Conservation (phyloP, 2,113 vertebrate species). For the Anseranas semipalmata region DNA sequence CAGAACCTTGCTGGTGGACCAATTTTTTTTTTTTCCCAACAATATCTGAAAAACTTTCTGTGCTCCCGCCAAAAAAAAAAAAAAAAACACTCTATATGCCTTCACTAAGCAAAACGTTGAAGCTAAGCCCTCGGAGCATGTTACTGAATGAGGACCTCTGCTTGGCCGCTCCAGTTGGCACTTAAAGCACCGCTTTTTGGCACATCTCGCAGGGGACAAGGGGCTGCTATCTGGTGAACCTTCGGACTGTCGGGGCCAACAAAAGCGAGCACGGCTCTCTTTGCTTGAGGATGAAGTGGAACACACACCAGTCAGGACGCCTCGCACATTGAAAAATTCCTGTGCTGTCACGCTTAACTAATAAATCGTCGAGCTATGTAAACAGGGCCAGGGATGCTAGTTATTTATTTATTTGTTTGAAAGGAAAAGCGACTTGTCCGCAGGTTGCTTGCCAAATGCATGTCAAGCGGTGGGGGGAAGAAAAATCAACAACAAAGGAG, state of each 20-base stretch:
- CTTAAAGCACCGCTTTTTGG: not conserved
- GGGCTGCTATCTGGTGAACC: not conserved
- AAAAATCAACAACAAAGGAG: conserved; percentile 22
- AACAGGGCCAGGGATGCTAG: conserved; percentile 9
- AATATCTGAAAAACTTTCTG: not conserved
- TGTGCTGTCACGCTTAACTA: conserved; percentile 43
- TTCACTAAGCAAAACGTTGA: not conserved
- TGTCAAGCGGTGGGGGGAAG: not conserved
- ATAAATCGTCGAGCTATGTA: not conserved
- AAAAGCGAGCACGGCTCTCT: not conserved
- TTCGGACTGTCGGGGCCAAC: not conserved
- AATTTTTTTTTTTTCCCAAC: not conserved
- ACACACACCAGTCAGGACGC: not conserved
- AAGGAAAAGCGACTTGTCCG: not conserved
- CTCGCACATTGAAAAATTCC: conserved; percentile 49
- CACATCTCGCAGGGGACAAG: accelerated
- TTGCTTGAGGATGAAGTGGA: not conserved
- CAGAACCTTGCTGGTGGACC: not conserved
- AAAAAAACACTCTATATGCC: not conserved
- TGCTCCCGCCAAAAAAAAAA: not conserved
- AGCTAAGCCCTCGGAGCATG: not conserved
- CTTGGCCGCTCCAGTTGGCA: not conserved
- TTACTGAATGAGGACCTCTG: not conserved
- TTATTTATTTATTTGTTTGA: conserved; percentile 42
- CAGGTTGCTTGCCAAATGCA: not conserved